Base-by-base conservation (phyloP, 64 coral and sea anemone genomes). In the Platygyra sinensis region DNA sequence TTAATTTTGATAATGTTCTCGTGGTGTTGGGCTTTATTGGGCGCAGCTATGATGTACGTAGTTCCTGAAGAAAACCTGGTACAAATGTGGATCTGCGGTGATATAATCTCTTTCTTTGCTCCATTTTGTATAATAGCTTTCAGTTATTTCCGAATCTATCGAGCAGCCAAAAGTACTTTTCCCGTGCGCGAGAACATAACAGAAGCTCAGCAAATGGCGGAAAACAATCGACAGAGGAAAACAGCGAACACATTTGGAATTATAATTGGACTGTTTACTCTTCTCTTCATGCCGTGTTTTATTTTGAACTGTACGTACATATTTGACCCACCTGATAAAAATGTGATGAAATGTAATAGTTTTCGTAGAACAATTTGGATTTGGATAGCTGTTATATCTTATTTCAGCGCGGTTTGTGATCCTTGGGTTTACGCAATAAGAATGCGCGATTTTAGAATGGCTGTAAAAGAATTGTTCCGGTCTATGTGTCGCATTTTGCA, bases 71-170 rank as follows among this genome's bases (percentile, higher is more conserved):
- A 55, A 55, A 11, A 52, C 49, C 3, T 59, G 25, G 46, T n/a
- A 14, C 22, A 79, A 16, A 20, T 57, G 3, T 79, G 76, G 76
- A 54, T 55, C 6, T 2, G 51, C 28, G 51, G 49, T 14, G n/a
- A 12, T 27, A 46, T 57, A 27, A 27, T 55, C 18, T 20, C 51
- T 1, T 9, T 79, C 4, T 4, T 79, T 1, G 29, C 59, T 10
- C 76, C 76, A n/a, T 54, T 79, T 57, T 79, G 76, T 17, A 54
- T 79, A 28, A 79, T 79, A 79, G 24, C 49, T 46, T 79, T 55
- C 19, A 59, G 76, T 22, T 79, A 79, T 57, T 79, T 55, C 20
- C 57, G 49, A 54, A 79, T 79, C 46, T 79, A 79, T 50, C 50
- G 14, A 27, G 76, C 25, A 28, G 59, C 76, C 20, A 79, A 16